phyloP scores from a whole-genome alignment of 2,797 vertebrate species.

The Malacoraja senta region DNA sequence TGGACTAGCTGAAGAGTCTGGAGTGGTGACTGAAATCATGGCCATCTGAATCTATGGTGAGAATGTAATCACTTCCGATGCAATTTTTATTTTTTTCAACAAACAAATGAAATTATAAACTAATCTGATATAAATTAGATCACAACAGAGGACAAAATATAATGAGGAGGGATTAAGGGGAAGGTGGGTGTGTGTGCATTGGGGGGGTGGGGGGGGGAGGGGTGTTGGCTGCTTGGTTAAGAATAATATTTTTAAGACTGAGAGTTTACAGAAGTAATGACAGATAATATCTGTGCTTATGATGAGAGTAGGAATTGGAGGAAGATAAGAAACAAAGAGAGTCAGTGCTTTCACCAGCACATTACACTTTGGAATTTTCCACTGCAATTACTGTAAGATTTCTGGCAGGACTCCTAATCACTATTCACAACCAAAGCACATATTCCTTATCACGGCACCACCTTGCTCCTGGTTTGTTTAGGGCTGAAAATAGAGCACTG shows the following conservation, averaged over 20 bases:
- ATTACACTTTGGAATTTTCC: constrained; percentile 20
- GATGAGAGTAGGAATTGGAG: neutral
- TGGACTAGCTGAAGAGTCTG: neutral
- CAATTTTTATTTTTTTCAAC: neutral
- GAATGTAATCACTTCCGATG: neutral
- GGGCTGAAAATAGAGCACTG: neutral
- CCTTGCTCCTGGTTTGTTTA: neutral
- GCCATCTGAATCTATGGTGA: neutral
- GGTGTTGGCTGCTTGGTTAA: too few species aligned
- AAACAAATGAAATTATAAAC: neutral
- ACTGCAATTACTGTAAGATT: neutral
- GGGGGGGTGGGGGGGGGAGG: too few species aligned
- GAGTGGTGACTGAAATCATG: neutral
- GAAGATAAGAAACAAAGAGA: neutral
- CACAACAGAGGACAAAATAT: neutral
- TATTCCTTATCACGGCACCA: neutral
- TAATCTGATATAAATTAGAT: neutral
- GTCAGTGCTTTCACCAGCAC: neutral
- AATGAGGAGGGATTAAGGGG: neutral
- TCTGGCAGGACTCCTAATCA: neutral
- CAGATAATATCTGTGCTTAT: neutral
- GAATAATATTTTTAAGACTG: too few species aligned
- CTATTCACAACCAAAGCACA: neutral
- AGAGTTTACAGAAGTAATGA: too few species aligned
- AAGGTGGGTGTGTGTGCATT: too few species aligned